A percentile compares a stretch with the other conserved stretches of the same genome.
These are phyloP conservation scores for Carpatolechia fugitivella DNA, from an alignment of 2,888 invertebrate species.

Conservation along the genomic window DNA sequence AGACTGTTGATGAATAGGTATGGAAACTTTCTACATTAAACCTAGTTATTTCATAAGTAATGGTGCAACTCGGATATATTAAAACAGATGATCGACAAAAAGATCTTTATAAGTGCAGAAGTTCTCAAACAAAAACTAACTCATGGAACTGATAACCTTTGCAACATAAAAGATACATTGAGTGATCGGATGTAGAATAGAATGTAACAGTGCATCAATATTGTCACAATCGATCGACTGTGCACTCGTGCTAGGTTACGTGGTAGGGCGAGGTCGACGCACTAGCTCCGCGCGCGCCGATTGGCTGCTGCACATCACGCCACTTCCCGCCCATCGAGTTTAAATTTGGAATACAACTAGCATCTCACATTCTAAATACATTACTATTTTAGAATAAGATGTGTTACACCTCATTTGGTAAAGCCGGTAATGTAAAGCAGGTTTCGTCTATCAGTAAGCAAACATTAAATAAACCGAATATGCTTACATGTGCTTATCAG, in stretches of 20 bases:
- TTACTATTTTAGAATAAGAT: background rate
- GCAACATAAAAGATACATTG: background rate
- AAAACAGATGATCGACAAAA: background rate
- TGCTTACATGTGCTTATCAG: background rate
- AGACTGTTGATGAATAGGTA: background rate
- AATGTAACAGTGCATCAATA: background rate
- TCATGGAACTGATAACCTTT: conserved; percentile 7
- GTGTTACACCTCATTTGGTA: background rate
- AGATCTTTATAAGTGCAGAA: too few species aligned
- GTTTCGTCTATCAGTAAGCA: background rate
- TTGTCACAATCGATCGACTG: conserved; percentile 8
- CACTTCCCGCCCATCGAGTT: conserved; percentile 54
- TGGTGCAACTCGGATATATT: background rate
- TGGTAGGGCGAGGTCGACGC: conserved; percentile 53
- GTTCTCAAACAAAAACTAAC: background rate
- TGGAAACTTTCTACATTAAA: background rate
- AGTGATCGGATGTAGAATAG: background rate
- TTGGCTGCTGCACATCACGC: conserved; percentile 65
- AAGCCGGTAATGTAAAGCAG: background rate
- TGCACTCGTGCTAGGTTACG: conserved; percentile 4
- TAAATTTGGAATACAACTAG: conserved; percentile 61
- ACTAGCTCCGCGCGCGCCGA: conserved; percentile 43
- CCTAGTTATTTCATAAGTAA: background rate
- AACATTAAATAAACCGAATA: background rate
- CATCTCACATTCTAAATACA: background rate